Evolutionary conservation across 2,888 invertebrate species (phyloP), one percentile per base, ranked within the genome.

Genomic region (Acheta domesticus): DNA sequence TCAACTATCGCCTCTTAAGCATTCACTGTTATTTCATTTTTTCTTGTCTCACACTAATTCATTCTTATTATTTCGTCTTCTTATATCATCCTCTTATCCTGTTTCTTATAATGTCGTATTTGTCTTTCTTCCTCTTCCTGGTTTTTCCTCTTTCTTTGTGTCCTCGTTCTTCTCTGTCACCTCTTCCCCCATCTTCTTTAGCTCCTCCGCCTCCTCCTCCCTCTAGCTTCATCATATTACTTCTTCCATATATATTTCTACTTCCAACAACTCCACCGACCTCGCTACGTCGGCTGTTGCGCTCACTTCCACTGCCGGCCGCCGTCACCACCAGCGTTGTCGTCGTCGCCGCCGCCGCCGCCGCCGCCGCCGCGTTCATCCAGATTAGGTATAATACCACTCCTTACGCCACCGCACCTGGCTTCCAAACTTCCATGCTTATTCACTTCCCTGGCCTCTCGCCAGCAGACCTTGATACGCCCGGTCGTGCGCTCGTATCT

Each of bases 91-190:
- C 36, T 36, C 36, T 5, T 36, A 0, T 8, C 8, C 36, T 8
- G 85, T 81, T 50, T 75, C n/a, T 12, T 48, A 20, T 14, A 21
- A 78, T 11, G 20, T 21, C 48, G n/a, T n/a, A 50, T 36, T 49
- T 77, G 49, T 49, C 77, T 12, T 49, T 77, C 12, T 2, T n/a
- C 62, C 11, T 16, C 62, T 11, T 49, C 78, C 1, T 62, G 12
- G 74, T 49, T 74, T 19, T 62, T 49, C 78, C 16, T 49, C 62
- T 8, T 16, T 62, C 11, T 62, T 21, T 76, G 2, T 21, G 20
- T 73, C 21, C 62, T 78, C n/a, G 20, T 12, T n/a, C 20, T 74
- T n/a, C 48, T 12, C 74, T 50, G 49, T 14, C n/a, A 48, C 49
- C 21, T 78, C 78, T 62, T 74, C 11, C 20, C 62, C 3, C 21